These are phyloP conservation scores for Nomada ruficornis DNA, from an alignment of 2,888 invertebrate species.

Conservation along the genomic window DNA sequence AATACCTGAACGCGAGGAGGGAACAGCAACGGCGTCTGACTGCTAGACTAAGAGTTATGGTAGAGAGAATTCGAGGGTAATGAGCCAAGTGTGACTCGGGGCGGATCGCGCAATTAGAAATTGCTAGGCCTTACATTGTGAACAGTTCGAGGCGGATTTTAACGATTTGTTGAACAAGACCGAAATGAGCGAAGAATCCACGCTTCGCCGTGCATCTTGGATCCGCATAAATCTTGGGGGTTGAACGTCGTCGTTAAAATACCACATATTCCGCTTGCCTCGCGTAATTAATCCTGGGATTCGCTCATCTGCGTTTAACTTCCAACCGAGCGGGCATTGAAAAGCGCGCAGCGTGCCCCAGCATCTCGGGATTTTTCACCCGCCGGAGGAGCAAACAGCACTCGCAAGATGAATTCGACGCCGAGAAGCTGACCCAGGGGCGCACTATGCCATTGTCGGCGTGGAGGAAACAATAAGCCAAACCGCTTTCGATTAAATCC, in stretches of 20 bases:
- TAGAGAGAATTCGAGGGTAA: slow-evolving; percentile 50
- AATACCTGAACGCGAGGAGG: not conserved
- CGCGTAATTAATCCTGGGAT: slow-evolving; percentile 45
- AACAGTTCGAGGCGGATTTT: slow-evolving; percentile 18
- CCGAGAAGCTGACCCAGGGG: not conserved
- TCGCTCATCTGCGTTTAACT: slow-evolving; percentile 9
- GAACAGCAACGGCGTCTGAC: not conserved
- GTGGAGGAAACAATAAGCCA: too few relatives aligned
- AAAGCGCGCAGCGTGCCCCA: slow-evolving; percentile 12
- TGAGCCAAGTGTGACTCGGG: slow-evolving; percentile 48
- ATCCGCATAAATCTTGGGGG: slow-evolving; percentile 40
- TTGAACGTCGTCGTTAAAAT: slow-evolving; percentile 52
- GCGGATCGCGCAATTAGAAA: slow-evolving; percentile 63
- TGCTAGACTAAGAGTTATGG: slow-evolving; percentile 46
- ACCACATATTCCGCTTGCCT: slow-evolving; percentile 37
- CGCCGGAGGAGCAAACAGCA: too few relatives aligned
- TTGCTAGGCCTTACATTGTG: slow-evolving; percentile 33
- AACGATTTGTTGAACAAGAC: slow-evolving; percentile 54
- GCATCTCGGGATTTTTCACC: slow-evolving; percentile 35
- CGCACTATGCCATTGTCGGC: not conserved
- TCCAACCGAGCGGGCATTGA: not conserved
- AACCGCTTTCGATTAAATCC: not conserved
- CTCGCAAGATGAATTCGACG: not conserved
- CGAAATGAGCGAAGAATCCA: slow-evolving; percentile 35
- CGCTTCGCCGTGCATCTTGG: slow-evolving; percentile 18